These are phyloP conservation scores for Pheosia tremula DNA, from an alignment of 2,888 invertebrate genomes.

Conservation along the genomic window DNA sequence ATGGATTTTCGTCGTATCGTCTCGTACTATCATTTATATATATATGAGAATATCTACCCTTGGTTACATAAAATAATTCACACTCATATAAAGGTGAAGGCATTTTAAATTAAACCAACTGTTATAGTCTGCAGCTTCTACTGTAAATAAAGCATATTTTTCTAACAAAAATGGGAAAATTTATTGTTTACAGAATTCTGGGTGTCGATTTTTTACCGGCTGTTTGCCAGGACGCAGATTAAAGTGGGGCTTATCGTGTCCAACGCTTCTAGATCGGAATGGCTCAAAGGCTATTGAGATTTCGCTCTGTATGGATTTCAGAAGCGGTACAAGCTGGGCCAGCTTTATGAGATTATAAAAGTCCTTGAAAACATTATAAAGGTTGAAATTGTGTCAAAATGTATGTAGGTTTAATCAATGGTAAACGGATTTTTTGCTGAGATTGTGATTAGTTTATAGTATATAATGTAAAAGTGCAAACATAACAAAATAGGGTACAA, in stretches of 20 bases:
- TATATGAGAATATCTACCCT: not conserved
- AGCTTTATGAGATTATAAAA: not conserved
- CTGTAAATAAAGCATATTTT: not conserved
- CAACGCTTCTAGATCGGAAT: conserved; percentile 20
- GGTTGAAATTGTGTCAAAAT: not conserved
- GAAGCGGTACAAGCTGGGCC: not conserved
- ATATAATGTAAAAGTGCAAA: no score
- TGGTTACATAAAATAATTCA: not conserved
- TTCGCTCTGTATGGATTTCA: conserved; percentile 7
- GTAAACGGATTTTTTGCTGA: no score
- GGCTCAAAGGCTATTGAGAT: conserved; percentile 13
- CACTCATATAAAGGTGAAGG: conserved; percentile 2
- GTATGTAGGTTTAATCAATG: no score
- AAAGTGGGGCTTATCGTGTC: conserved; percentile 21
- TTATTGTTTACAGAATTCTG: conserved; percentile 8
- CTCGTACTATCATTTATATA: no score
- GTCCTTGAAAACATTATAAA: not conserved
- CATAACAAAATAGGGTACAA: no score
- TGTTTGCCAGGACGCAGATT: conserved; percentile 20
- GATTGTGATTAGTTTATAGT: no score
- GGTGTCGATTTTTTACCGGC: conserved; percentile 8
- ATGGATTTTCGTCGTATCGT: no score
- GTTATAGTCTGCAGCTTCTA: not conserved
- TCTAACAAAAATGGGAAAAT: not conserved
- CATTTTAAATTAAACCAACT: not conserved